Percentiles rank a stretch among this genome's conserved stretches.
Conservation (phyloP, 2,113 vertebrate genomes). For the Eulemur macaco region DNA sequence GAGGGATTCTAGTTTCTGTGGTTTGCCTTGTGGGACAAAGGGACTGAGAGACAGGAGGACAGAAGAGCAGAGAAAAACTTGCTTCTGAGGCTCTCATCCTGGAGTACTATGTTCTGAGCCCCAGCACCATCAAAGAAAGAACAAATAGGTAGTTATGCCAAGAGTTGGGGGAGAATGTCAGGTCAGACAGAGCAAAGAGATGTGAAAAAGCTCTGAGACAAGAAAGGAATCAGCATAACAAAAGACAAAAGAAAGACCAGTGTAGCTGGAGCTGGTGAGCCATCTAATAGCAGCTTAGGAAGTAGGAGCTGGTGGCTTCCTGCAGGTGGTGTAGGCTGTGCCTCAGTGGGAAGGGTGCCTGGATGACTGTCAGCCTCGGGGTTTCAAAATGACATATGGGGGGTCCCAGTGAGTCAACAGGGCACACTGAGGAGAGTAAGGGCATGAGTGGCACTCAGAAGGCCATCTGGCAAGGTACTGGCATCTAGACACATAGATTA, state of each 20-base stretch:
- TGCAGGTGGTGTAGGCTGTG: not conserved
- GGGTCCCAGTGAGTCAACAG: not conserved
- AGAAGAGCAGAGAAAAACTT: no score
- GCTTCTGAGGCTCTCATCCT: no score
- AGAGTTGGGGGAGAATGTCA: not conserved
- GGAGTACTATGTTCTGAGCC: no score
- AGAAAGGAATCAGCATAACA: not conserved
- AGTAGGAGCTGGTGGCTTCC: not conserved
- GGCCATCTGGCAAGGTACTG: not conserved
- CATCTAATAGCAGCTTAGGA: not conserved
- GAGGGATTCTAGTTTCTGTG: no score
- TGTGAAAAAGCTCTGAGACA: not conserved
- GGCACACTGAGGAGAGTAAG: rapidly evolving
- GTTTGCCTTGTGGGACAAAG: no score
- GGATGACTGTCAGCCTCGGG: not conserved
- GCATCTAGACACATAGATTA: not conserved
- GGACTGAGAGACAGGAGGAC: no score
- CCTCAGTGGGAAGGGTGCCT: not conserved
- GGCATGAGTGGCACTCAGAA: not conserved
- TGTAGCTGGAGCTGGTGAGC: no score
- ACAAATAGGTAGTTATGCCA: not conserved
- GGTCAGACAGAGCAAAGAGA: not conserved
- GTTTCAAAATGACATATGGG: not conserved
- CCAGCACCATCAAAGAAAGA: not conserved
- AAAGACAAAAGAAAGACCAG: not conserved